A percentile compares a stretch with the other conserved stretches of the same genome.
These are phyloP conservation scores for Aphidius ervi DNA, from an alignment of 1,140 invertebrate species.

Conservation along the genomic window DNA sequence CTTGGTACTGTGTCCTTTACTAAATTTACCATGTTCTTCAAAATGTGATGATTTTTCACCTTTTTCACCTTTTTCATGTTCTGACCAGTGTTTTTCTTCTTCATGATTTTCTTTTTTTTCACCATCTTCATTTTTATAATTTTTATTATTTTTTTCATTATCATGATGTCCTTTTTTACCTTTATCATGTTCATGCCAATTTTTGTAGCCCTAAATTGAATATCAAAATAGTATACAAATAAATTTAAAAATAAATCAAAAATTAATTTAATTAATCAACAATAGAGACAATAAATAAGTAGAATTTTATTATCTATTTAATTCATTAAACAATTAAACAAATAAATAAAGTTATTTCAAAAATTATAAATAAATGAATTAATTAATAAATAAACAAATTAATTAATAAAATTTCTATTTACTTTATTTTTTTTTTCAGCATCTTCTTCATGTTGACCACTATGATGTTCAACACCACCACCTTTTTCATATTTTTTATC, in stretches of 20 bases:
- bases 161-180: conserved; percentile 49
- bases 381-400: conserved; percentile 6
- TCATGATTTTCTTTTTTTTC: conserved; percentile 46
- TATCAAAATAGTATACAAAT: too few species aligned
- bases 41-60: conserved; percentile 44
- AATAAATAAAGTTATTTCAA: too few species aligned
- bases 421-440: conserved; percentile 46
- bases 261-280: too few species aligned
- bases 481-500: conserved; percentile 36
- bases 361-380: too few species aligned
- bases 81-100: conserved; percentile 42
- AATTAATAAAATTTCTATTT: neutral
- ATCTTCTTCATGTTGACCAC: conserved; percentile 34
- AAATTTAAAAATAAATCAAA: too few species aligned
- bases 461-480: conserved; percentile 33
- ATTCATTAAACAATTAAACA: neutral
- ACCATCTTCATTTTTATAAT: conserved; percentile 47
- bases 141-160: conserved; percentile 42
- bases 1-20: conserved; percentile 53
- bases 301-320: neutral
- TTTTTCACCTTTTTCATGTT: conserved; percentile 40
- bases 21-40: conserved; percentile 47
- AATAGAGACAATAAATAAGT: too few species aligned
- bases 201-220: conserved; percentile 42
- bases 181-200: conserved; percentile 46